Percentiles rank a stretch among this genome's conserved stretches.
phyloP scores from a whole-genome alignment of 92 coral and sea anemone genomes.

The Montipora capitata region DNA sequence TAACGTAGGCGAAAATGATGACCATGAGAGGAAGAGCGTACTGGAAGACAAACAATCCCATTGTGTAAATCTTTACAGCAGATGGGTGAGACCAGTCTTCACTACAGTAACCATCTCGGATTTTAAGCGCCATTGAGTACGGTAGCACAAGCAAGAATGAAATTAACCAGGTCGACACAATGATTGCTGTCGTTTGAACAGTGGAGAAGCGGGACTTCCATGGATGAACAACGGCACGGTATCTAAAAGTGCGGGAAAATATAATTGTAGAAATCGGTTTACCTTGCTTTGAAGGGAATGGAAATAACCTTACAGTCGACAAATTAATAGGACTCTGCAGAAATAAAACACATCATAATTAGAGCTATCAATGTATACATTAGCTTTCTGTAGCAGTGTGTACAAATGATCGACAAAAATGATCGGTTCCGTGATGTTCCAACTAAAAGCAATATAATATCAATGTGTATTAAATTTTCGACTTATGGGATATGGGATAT shows the following conservation, averaged over 20 bases:
- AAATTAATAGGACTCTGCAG: too few relatives aligned
- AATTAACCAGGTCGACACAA: constrained; percentile 75
- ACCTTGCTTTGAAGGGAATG: too few relatives aligned
- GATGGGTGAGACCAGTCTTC: constrained; percentile 81
- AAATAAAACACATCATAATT: too few relatives aligned
- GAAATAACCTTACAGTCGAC: too few relatives aligned
- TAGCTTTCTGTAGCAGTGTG: too few relatives aligned
- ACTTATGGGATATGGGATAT: too few relatives aligned
- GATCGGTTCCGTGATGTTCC: too few relatives aligned
- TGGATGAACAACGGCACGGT: constrained; percentile 90
- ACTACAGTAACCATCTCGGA: constrained; percentile 59
- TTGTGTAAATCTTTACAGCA: constrained; percentile 81
- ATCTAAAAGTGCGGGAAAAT: constrained; percentile 37
- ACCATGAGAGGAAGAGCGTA: constrained; percentile 84
- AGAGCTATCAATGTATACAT: too few relatives aligned
- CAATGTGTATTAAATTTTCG: too few relatives aligned
- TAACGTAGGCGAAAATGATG: constrained; percentile 81
- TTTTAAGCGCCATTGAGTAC: constrained; percentile 76
- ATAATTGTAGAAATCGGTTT: too few relatives aligned
- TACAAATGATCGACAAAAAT: too few relatives aligned
- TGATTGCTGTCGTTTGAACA: constrained; percentile 73
- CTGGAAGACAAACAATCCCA: constrained; percentile 80
- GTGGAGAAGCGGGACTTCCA: constrained; percentile 81
- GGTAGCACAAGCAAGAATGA: constrained; percentile 86
- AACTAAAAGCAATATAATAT: too few relatives aligned